Percentiles rank a stretch among this genome's conserved stretches.
These are phyloP conservation scores for Hyppa rectilinea DNA, from an alignment of 2,888 invertebrate genomes.

Conservation along the genomic window DNA sequence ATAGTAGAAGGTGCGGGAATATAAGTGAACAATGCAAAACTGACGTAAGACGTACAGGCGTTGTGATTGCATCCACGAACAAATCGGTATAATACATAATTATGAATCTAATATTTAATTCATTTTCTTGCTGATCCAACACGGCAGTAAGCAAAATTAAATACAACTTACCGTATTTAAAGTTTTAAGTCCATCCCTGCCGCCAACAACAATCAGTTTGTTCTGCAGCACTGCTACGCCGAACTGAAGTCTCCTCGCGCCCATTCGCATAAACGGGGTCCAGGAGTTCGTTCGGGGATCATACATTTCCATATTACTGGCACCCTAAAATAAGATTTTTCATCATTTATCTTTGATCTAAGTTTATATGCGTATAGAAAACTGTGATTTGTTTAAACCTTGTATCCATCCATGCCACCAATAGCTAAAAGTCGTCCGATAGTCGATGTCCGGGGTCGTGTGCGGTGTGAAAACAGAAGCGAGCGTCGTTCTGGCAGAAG, in stretches of 20 bases:
- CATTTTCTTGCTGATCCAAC: not conserved
- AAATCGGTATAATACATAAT: not conserved
- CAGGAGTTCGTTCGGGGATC: slow-evolving; percentile 95
- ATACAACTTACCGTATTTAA: slow-evolving; percentile 96
- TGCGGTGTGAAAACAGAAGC: slow-evolving; percentile 94
- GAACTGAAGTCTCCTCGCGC: slow-evolving; percentile 96
- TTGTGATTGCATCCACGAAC: not conserved
- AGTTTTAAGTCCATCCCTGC: slow-evolving; percentile 98
- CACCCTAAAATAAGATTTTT: slow-evolving; percentile 89
- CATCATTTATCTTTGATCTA: not conserved
- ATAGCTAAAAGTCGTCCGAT: slow-evolving; percentile 96
- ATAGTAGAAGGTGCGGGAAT: not conserved
- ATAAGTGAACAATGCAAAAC: not conserved
- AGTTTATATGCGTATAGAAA: not conserved
- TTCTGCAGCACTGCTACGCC: slow-evolving; percentile 96
- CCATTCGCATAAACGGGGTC: slow-evolving; percentile 94
- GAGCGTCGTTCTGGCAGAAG: slow-evolving; percentile 96
- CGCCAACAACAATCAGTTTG: slow-evolving; percentile 96
- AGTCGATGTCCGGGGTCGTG: slow-evolving; percentile 97
- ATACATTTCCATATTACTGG: slow-evolving; percentile 97
- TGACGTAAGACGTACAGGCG: not conserved
- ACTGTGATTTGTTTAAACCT: slow-evolving; percentile 82
- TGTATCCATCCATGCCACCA: slow-evolving; percentile 98
- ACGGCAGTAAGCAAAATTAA: not conserved
- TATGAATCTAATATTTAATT: not conserved